Evolutionary conservation across 2,888 invertebrate genomes (phyloP), one percentile per base, ranked within the genome.

Genomic region (Ornithoptera priamus): DNA sequence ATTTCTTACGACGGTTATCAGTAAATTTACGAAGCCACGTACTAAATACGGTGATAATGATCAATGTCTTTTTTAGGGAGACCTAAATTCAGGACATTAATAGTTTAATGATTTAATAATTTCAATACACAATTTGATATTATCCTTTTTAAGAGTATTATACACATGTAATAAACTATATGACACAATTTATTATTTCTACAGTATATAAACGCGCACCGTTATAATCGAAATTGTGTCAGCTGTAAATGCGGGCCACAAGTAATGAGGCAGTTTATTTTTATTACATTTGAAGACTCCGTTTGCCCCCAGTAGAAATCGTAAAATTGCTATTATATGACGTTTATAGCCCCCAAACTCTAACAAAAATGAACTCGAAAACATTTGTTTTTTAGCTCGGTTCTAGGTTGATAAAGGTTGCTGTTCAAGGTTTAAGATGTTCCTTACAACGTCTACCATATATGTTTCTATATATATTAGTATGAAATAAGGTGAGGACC

Each of bases 221-320:
- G 57, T 57, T 57, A 57, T 65, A 65, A 65, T 56, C 42, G 65
- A 22, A 65, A 65, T 58, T 58, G 65, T 65, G 65, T 65, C 65
- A 65, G 65, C 65, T 65, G 65, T 65, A 65, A 65, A 65, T 65
- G 65, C 58, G 65, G 57, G 65, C 65, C 65, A 58, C 65, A 58
- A 65, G 65, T 65, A 65, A 57, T 58, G 65, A 65, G 39, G 57
- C 42, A 39, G 61, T 67, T 67, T 62, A 67, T 67, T 67, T 67
- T 67, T 67, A 67, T 67, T 61, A 67, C 56, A 30, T 53, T 61
- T 67, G 60, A 62, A 67, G 46, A 61, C 61, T 61, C 39, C 60
- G 61, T 53, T 67, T 61, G 61, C 67, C 39, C 30, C 61, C 56
- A 67, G 60, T 39, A 39, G 67, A 61, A 56, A 67, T 62, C 67